Evolutionary conservation across 1,140 invertebrate species (phyloP).

Genomic region (Anagrus nilaparvatae): DNA sequence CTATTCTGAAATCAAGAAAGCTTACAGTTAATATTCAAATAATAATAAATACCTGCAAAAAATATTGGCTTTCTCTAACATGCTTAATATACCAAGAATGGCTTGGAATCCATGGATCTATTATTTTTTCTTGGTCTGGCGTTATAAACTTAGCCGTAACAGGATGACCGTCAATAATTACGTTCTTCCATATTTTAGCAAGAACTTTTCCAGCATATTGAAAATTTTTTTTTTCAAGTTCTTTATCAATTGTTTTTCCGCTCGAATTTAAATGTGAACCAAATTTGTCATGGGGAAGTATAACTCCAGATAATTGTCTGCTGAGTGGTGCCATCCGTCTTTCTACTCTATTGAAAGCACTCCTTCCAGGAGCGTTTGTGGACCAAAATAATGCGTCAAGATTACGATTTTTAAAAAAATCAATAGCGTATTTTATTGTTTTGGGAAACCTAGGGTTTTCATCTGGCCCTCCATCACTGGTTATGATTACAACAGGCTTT

Average conservation of each 20-base stretch:
- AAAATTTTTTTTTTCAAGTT: conserved; percentile 30
- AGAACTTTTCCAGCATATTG: conserved; percentile 23
- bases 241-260: conserved; percentile 25
- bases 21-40: too few species aligned
- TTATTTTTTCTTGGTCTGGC: background rate
- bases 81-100: conserved; percentile 4
- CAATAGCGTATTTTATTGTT: too few species aligned
- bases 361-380: conserved; percentile 30
- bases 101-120: background rate
- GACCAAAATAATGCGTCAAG: conserved; percentile 36
- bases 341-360: conserved; percentile 26
- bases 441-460: conserved; percentile 9
- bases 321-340: conserved; percentile 34
- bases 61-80: conserved; percentile 9
- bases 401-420: conserved; percentile 31
- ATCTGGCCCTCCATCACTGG: conserved; percentile 11
- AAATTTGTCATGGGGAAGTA: conserved; percentile 32
- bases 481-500: conserved; percentile 37
- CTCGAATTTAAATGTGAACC: conserved; percentile 31
- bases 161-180: conserved; percentile 24
- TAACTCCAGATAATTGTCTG: conserved; percentile 27
- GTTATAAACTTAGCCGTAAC: conserved; percentile 24
- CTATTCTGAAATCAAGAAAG: too few species aligned
- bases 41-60: conserved; percentile 16
- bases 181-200: conserved; percentile 24